These are phyloP conservation scores for Orthosia cruda DNA, from an alignment of 2,888 invertebrate genomes.

Conservation along the genomic window DNA sequence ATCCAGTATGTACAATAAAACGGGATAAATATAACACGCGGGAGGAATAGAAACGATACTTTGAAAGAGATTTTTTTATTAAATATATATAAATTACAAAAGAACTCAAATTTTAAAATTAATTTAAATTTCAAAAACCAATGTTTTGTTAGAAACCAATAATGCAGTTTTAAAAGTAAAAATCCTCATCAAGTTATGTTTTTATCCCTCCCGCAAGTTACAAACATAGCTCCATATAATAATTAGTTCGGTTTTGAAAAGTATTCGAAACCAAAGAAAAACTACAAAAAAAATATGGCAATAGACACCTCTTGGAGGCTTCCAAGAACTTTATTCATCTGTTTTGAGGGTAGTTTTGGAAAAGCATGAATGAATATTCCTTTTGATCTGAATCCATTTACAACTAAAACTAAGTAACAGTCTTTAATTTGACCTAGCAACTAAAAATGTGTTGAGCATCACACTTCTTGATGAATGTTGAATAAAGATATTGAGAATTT, in stretches of 20 bases:
- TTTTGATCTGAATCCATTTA: slow-evolving; percentile 24
- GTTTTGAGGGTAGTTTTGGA: neutral
- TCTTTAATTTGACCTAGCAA: slow-evolving; percentile 6
- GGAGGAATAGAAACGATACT: too few relatives aligned
- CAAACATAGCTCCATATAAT: too few relatives aligned
- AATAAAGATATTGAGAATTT: slow-evolving; percentile 36
- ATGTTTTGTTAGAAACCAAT: neutral
- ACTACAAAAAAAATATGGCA: neutral
- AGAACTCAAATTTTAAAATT: too few relatives aligned
- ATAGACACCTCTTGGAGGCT: neutral
- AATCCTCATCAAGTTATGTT: too few relatives aligned
- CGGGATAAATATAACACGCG: too few relatives aligned
- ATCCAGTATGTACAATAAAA: too few relatives aligned
- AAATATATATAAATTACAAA: too few relatives aligned
- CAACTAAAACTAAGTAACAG: neutral
- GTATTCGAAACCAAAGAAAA: neutral
- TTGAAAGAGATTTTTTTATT: too few relatives aligned
- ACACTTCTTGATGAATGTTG: slow-evolving; percentile 1
- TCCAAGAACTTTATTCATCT: neutral
- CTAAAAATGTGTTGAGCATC: slow-evolving; percentile 25
- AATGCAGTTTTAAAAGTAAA: too few relatives aligned
- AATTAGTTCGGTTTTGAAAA: neutral
- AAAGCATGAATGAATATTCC: slow-evolving; percentile 21
- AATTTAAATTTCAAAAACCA: too few relatives aligned
- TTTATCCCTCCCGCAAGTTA: too few relatives aligned